These are phyloP conservation scores for Ciconia nigra DNA, from an alignment of 2,797 vertebrate genomes.

Conservation along the genomic window DNA sequence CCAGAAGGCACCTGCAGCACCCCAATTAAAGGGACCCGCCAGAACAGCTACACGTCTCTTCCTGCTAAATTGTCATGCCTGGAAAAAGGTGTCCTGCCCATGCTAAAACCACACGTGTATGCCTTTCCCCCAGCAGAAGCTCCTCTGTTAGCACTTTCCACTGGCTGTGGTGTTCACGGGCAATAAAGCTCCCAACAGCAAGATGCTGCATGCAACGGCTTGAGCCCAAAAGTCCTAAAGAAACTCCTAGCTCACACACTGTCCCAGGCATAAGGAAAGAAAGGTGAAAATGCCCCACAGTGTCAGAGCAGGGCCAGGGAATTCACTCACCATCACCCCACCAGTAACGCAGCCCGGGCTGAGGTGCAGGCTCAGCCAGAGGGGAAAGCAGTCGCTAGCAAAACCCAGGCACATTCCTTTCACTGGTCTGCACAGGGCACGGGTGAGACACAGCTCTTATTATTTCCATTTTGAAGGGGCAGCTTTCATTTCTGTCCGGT, in stretches of 20 bases:
- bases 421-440: neutral
- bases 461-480: neutral
- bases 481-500: neutral
- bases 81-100: neutral
- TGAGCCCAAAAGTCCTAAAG: neutral
- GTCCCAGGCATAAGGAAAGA: neutral
- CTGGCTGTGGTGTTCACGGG: neutral
- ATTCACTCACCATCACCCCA: neutral
- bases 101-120: neutral
- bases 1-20: accelerated
- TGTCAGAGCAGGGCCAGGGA: neutral
- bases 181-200: neutral
- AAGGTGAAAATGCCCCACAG: neutral
- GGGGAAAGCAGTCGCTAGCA: neutral
- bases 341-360: neutral
- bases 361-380: neutral
- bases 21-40: neutral
- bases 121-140: neutral
- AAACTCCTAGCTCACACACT: neutral
- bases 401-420: neutral
- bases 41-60: neutral
- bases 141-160: neutral
- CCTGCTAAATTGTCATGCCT: neutral
- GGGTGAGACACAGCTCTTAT: neutral
- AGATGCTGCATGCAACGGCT: accelerated